Evolutionary conservation across 2,113 vertebrate genomes (phyloP).

Genomic region (Erythrocercus mccallii): DNA sequence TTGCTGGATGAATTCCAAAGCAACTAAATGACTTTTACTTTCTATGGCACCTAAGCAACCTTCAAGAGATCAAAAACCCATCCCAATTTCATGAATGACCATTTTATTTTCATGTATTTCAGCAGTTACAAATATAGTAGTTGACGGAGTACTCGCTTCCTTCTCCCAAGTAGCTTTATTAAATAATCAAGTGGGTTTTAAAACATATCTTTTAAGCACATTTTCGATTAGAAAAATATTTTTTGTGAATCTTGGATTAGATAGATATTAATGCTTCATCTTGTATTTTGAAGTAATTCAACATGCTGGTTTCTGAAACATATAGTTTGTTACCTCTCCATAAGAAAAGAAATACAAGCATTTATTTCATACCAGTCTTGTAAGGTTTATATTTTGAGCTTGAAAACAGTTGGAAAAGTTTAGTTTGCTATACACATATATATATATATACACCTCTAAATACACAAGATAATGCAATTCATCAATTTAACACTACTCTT

Average conservation of each 20-base stretch:
- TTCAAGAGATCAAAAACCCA: neutral
- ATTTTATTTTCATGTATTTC: constrained; percentile 22
- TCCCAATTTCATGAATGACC: neutral
- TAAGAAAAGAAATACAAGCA: constrained; percentile 40
- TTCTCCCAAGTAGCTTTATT: constrained; percentile 31
- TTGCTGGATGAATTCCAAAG: neutral
- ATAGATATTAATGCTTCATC: neutral
- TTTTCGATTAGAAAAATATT: constrained; percentile 46
- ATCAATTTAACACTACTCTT: constrained; percentile 1
- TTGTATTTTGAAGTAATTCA: neutral
- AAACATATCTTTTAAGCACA: constrained; percentile 36
- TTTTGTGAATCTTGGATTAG: neutral
- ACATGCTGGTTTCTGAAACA: neutral
- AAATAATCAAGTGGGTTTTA: neutral
- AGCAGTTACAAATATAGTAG: neutral
- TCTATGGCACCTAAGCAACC: neutral
- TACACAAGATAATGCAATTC: constrained; percentile 34
- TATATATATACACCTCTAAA: constrained; percentile 19
- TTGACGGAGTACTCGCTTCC: neutral
- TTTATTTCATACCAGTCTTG: constrained; percentile 37
- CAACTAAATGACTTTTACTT: neutral
- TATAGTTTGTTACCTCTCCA: neutral
- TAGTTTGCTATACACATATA: constrained; percentile 21
- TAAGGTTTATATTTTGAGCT: constrained; percentile 16
- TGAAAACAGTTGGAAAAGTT: constrained; percentile 46